Evolutionary conservation across 2,113 vertebrate genomes (phyloP).

Genomic region (Epinephelus lanceolatus): DNA sequence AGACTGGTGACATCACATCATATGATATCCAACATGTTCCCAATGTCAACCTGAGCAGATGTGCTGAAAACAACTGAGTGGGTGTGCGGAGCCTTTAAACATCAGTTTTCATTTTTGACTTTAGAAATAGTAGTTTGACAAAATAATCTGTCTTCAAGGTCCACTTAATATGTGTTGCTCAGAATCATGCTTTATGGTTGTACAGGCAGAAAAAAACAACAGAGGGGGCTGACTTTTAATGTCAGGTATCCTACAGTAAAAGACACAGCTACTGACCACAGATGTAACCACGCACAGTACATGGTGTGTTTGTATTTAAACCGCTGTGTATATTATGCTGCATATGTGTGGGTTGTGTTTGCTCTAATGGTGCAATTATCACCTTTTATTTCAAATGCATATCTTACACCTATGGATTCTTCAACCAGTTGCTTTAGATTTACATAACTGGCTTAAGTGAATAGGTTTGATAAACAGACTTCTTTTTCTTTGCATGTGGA

Average conservation of each 20-base stretch:
- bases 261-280: not conserved
- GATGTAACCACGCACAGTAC: not conserved
- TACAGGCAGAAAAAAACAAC: not conserved
- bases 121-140: too few species aligned
- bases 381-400: conserved; percentile 27
- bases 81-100: not conserved
- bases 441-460: conserved; percentile 1
- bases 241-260: not conserved
- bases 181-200: not conserved
- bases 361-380: conserved; percentile 49
- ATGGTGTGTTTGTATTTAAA: not conserved
- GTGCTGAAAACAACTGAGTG: not conserved
- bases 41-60: not conserved
- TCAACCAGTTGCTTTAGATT: conserved; percentile 12
- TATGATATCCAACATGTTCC: not conserved
- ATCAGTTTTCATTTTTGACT: not conserved
- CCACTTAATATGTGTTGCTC: not conserved
- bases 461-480: conserved; percentile 4
- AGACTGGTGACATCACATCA: not conserved
- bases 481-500: not conserved
- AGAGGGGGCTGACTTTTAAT: not conserved
- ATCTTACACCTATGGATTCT: conserved; percentile 20
- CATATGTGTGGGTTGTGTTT: conserved; percentile 41
- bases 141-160: not conserved
- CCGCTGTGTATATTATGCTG: not conserved